phyloP scores from a whole-genome alignment of 2,797 vertebrate genomes.

The Protonibea diacanthus region DNA sequence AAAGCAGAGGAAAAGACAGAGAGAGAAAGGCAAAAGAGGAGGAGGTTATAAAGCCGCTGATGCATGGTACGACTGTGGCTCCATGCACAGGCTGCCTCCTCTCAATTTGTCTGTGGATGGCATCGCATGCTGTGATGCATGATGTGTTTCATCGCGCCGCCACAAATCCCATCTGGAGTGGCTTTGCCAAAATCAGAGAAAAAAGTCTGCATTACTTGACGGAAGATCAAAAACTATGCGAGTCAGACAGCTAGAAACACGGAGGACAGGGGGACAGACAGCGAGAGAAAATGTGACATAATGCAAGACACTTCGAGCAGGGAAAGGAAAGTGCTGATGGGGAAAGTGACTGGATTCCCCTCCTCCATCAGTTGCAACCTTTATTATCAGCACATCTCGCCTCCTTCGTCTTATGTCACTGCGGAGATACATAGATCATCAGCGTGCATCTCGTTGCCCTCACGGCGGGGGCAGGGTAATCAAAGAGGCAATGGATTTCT shows the following conservation, averaged over 20 bases:
- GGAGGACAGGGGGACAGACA: slow-evolving; percentile 6
- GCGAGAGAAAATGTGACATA: slow-evolving; percentile 14
- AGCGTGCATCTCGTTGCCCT: slow-evolving; percentile 55
- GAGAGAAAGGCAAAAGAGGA: slow-evolving; percentile 32
- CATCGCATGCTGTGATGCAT: slow-evolving; percentile 60
- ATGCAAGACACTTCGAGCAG: slow-evolving; percentile 38
- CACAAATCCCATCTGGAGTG: slow-evolving; percentile 45
- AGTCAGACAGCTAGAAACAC: slow-evolving; percentile 18
- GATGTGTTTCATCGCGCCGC: slow-evolving; percentile 45
- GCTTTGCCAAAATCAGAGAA: slow-evolving; percentile 32
- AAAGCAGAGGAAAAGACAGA: slow-evolving; percentile 33
- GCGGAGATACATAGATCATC: slow-evolving; percentile 67
- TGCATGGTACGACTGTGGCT: slow-evolving; percentile 61
- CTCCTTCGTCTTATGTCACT: slow-evolving; percentile 54
- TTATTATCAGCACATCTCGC: slow-evolving; percentile 49
- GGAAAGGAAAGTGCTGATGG: slow-evolving; percentile 49
- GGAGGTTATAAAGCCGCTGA: slow-evolving; percentile 61
- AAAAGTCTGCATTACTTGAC: slow-evolving; percentile 44
- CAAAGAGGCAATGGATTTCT: slow-evolving; percentile 64
- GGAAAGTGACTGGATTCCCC: slow-evolving; percentile 51
- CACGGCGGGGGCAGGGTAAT: slow-evolving; percentile 61
- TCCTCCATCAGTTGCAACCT: slow-evolving; percentile 43
- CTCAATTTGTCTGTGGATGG: slow-evolving; percentile 56
- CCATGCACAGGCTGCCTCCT: slow-evolving; percentile 50
- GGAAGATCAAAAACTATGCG: slow-evolving; percentile 33